Percentiles rank a stretch among this genome's conserved stretches.
These are phyloP conservation scores for Ibidorhyncha struthersii DNA, from an alignment of 2,113 vertebrate genomes.

Conservation along the genomic window DNA sequence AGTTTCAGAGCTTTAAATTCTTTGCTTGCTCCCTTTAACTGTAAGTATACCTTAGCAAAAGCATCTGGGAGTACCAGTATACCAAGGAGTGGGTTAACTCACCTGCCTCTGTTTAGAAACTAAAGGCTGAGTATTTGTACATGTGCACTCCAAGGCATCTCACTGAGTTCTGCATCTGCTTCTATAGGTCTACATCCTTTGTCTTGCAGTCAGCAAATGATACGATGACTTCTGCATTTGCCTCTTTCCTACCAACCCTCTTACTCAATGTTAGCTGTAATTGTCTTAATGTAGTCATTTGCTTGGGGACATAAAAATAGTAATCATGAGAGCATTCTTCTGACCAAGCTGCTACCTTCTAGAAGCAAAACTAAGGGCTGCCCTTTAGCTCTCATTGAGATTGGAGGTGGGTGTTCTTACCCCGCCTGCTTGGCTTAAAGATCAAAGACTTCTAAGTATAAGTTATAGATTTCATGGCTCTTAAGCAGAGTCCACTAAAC, in stretches of 20 bases:
- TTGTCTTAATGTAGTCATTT: not conserved
- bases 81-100: not conserved
- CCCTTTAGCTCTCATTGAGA: not conserved
- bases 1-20: not conserved
- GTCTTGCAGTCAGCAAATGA: not conserved
- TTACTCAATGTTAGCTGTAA: not conserved
- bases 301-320: not conserved
- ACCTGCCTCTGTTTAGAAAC: not conserved
- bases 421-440: not conserved
- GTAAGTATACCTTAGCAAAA: not conserved
- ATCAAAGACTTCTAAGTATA: constrained; percentile 47
- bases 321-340: not conserved
- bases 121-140: not conserved
- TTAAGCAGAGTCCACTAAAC: constrained; percentile 26
- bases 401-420: not conserved
- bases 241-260: not conserved
- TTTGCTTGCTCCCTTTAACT: not conserved
- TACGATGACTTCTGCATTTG: not conserved
- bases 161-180: not conserved
- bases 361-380: not conserved
- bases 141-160: not conserved
- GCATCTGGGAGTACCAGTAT: not conserved
- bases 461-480: not conserved
- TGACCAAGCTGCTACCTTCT: not conserved
- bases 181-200: not conserved